Evolutionary conservation across 2,113 vertebrate genomes (phyloP).

Genomic region (Sisor rabdophorus): DNA sequence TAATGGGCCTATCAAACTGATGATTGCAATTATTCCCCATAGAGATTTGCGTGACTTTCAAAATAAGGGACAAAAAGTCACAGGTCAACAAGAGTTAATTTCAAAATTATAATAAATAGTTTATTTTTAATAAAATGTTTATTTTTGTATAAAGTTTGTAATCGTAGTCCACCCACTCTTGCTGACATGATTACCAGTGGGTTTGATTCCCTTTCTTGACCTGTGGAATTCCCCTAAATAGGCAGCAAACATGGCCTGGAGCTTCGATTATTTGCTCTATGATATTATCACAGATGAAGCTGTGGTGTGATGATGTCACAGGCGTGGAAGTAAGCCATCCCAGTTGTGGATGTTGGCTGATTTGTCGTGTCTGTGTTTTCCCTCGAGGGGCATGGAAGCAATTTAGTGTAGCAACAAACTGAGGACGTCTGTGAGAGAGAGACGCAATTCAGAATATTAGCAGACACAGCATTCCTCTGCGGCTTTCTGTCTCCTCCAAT

Average conservation of each 20-base stretch:
- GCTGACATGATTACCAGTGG: too few relatives aligned
- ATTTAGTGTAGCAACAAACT: slow-evolving; percentile 27
- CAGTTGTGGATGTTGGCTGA: slow-evolving; percentile 9
- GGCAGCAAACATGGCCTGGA: neutral
- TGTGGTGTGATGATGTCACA: neutral
- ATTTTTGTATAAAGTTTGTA: too few relatives aligned
- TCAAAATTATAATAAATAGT: too few relatives aligned
- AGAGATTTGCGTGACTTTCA: too few relatives aligned
- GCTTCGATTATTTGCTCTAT: slow-evolving; percentile 18
- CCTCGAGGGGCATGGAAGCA: slow-evolving; percentile 43
- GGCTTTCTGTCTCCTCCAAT: slow-evolving; percentile 20
- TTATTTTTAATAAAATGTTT: too few relatives aligned
- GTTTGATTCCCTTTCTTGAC: too few relatives aligned
- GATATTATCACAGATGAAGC: slow-evolving; percentile 19
- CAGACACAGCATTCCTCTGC: slow-evolving; percentile 27
- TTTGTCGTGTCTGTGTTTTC: slow-evolving; percentile 8
- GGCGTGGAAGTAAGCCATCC: neutral
- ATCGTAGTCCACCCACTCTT: too few relatives aligned
- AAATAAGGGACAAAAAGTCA: too few relatives aligned
- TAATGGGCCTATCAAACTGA: too few relatives aligned
- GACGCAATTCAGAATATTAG: slow-evolving; percentile 8
- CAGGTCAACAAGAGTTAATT: too few relatives aligned
- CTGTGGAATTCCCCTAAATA: too few relatives aligned
- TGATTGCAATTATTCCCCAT: too few relatives aligned
- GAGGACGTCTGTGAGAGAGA: slow-evolving; percentile 33